Evolutionary conservation across 2,888 invertebrate genomes (phyloP), one percentile per base, ranked within the genome.

Genomic region (Scaptomyza tumidula): DNA sequence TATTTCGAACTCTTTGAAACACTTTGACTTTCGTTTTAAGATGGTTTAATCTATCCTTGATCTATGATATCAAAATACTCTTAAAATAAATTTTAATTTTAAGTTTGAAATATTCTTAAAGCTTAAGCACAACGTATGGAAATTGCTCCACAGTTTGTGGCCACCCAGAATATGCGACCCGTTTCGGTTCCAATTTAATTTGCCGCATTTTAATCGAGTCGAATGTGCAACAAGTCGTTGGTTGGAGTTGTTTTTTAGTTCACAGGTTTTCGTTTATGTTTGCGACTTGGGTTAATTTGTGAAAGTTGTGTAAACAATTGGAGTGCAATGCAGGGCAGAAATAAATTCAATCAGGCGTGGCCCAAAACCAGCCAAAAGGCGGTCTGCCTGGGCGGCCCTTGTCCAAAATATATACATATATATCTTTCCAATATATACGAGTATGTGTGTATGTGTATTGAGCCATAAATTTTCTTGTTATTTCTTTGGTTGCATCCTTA

Each of bases 261-360:
- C 80, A 74, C 77, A 80, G 59, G 54, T 72, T 52, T 62, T 24
- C 2, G 16, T 13, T 33, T 35, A 35, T 37, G 4, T 45, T 53
- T 27, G 31, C 60, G 60, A 45, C 43, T 61, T 70, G 86, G 67
- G 69, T 86, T 85, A 87, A 85, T 85, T 85, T 85, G 85, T 85
- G 85, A 85, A 85, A 85, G 85, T 85, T 87, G 87, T 87, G 83
- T 75, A 87, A 85, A 85, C 85, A 85, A 85, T 86, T 77, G 83
- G 66, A 68, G 58, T 62, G 62, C 75, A 69, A 72, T 69, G 59
- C 75, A 59, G 59, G 61, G 62, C 59, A 68, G 71, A 48, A 79
- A 85, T 87, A 87, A 85, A 85, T 87, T 87, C 74, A 87, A 87
- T 85, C 87, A 85, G 88, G 87, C 86, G 85, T 87, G 86, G 72